Base-by-base conservation (phyloP, 1,140 invertebrate genomes). In the Pachyrhynchus sulphureomaculatus region DNA sequence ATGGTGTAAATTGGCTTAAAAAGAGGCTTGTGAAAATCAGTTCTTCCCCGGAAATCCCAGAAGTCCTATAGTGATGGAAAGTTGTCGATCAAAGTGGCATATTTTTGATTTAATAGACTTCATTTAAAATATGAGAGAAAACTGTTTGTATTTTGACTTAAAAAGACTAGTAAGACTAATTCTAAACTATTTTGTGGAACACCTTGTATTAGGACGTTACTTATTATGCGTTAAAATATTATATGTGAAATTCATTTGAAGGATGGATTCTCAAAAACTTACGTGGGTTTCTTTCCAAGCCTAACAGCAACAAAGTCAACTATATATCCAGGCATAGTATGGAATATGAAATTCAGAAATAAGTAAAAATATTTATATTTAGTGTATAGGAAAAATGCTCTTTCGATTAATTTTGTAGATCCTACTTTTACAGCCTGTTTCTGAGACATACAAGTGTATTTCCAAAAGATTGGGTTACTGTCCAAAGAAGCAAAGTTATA, bases 401-500 rank as follows among this genome's bases (percentile, higher is more conserved):
- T 84, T 83, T 83, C 84, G 21, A 86, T 2, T 1, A 58, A 0
- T 20, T 36, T 15, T 10, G 15, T 48, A 8, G 42, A 36, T 23
- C 57, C 42, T 2, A 57, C 32, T 36, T 57, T 57, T 13, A 3
- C n/a, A 10, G 41, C 42, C n/a, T 47, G 32, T 15, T 29, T 32
- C 2, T 9, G 2, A 17, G 26, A 12, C 8, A 42, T 3, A 66
- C 77, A 78, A 17, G 80, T 64, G n/a, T 84, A 77, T 0, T 78
- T 69, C 86, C 87, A 89, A 1, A 81, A 84, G 4, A 89, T 74
- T 20, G 83, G 84, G 61, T 88, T 87, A 24, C 88, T 82, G 0
- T 76, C 73, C 4, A 82, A 85, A 5, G 86, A 86, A 1, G 88
- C 85, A 69, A 83, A 89, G 70, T 90, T 88, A 73, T 86, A 88